phyloP scores from a whole-genome alignment of 2,888 invertebrate genomes.

The Meta bourneti region DNA sequence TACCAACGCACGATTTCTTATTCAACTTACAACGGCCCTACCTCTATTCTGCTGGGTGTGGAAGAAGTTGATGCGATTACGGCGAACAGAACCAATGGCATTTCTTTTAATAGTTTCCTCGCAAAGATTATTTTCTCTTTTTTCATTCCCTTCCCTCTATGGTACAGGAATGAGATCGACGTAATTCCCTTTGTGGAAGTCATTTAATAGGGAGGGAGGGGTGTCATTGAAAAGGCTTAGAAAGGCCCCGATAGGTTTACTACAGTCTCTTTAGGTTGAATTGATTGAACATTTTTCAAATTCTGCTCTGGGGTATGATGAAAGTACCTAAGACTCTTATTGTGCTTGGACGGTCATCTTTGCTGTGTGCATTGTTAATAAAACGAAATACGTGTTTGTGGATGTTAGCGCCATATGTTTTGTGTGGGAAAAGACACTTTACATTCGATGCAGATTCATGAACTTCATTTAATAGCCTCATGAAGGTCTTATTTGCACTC shows the following conservation, averaged over 20 bases:
- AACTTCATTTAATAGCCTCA: too few species aligned
- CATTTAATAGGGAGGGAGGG: neutral
- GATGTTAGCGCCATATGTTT: too few species aligned
- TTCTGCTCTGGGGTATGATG: too few species aligned
- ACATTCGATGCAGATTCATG: too few species aligned
- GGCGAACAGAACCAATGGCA: neutral
- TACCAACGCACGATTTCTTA: slow-evolving; percentile 27
- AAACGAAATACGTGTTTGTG: too few species aligned
- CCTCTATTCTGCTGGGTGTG: neutral
- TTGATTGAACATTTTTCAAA: slow-evolving; percentile 10
- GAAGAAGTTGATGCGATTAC: slow-evolving; percentile 18
- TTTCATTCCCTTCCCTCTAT: neutral
- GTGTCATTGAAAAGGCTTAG: slow-evolving; percentile 21
- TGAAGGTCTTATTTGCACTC: too few species aligned
- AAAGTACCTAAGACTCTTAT: too few species aligned
- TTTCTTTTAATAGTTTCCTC: slow-evolving; percentile 10
- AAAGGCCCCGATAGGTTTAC: neutral
- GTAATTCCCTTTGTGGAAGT: slow-evolving; percentile 10
- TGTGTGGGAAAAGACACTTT: too few species aligned
- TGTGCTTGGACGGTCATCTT: too few species aligned
- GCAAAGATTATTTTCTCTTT: neutral
- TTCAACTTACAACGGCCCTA: slow-evolving; percentile 24
- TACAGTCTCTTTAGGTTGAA: neutral
- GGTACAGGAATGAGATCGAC: neutral
- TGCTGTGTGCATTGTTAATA: too few species aligned